Evolutionary conservation across 1,140 invertebrate genomes (phyloP), one percentile per base, ranked within the genome.

Genomic region (Drosophila malerkotliana): DNA sequence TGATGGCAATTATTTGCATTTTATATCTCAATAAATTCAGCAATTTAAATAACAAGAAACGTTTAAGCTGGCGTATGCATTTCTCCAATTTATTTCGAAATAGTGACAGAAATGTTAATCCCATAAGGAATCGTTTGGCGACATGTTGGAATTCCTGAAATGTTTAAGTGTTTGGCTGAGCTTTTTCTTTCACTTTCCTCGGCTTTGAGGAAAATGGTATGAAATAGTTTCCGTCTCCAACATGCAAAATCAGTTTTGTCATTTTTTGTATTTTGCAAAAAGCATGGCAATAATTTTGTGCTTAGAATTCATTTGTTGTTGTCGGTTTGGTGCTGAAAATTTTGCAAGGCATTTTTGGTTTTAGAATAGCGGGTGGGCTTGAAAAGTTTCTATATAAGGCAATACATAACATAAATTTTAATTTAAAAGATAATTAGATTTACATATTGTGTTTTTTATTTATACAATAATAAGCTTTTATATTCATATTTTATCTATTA

Each of bases 101-200:
- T 44, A 47, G 18, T 24, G 18, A 6, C 18, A 47, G 18, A 21
- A 47, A 47, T 21, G 8, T 47, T 47, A 47, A 47, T 21, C 18
- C 9, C 7, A 21, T 47, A 9, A 47, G 18, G 24, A 21, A 47
- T 47, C 5, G 44, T 10, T 24, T 9, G 7, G 44, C 44, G 18
- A 21, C 44, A 47, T 47, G 44, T 24, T 47, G 15, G 18, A 47
- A 47, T 47, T 47, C 44, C 9, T 47, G 14, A 44, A 18, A 44
- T 44, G 18, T 44, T 1, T 47, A 24, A 47, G 18, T 47, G 44
- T 10, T 44, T 10, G 9, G 44, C 0, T 21, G 8, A 18, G 9
- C 44, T 10, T 9, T 21, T 15, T 21, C 9, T 2, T 18, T 9
- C 18, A 8, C 1, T 24, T 47, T 18, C 7, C 18, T 10, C 18